phyloP scores from a whole-genome alignment of 1,140 invertebrate genomes.

The Apis cerana region DNA sequence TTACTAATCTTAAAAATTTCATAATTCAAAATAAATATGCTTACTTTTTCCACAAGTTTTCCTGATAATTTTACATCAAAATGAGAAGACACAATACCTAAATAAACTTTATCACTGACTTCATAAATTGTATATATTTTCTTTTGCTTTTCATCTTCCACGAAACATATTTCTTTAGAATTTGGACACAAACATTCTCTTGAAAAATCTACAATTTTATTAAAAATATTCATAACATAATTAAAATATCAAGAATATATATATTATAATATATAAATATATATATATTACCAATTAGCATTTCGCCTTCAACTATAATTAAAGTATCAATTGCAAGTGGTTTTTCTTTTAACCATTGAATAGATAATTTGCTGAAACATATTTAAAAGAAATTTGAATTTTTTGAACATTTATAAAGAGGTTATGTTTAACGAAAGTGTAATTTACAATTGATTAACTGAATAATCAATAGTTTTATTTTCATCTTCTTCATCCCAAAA shows the following conservation, averaged over 20 bases:
- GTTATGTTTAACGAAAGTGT: slow-evolving; percentile 24
- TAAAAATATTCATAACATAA: not conserved
- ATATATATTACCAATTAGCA: slow-evolving; percentile 64
- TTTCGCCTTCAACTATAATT: slow-evolving; percentile 70
- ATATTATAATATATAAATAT: not conserved
- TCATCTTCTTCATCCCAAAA: slow-evolving; percentile 76
- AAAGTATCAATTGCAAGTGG: slow-evolving; percentile 66
- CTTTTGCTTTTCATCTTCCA: slow-evolving; percentile 64
- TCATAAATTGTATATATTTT: slow-evolving; percentile 67
- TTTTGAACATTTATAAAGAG: not conserved
- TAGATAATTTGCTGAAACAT: slow-evolving; percentile 59
- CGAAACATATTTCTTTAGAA: slow-evolving; percentile 65
- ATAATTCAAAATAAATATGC: slow-evolving; percentile 31
- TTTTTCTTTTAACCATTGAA: slow-evolving; percentile 66
- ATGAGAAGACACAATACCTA: slow-evolving; percentile 67
- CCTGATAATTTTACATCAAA: slow-evolving; percentile 69
- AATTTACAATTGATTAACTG: slow-evolving; percentile 57
- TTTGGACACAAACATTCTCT: slow-evolving; percentile 51
- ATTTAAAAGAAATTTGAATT: slow-evolving; percentile 6
- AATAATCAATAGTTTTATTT: slow-evolving; percentile 52
- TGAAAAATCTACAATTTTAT: slow-evolving; percentile 66
- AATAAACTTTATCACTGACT: slow-evolving; percentile 63
- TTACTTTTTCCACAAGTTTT: slow-evolving; percentile 68
- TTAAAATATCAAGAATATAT: not conserved
- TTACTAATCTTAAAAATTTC: slow-evolving; percentile 10